Conservation (phyloP, 2,113 vertebrate species). For the Eupsittula cactorum region DNA sequence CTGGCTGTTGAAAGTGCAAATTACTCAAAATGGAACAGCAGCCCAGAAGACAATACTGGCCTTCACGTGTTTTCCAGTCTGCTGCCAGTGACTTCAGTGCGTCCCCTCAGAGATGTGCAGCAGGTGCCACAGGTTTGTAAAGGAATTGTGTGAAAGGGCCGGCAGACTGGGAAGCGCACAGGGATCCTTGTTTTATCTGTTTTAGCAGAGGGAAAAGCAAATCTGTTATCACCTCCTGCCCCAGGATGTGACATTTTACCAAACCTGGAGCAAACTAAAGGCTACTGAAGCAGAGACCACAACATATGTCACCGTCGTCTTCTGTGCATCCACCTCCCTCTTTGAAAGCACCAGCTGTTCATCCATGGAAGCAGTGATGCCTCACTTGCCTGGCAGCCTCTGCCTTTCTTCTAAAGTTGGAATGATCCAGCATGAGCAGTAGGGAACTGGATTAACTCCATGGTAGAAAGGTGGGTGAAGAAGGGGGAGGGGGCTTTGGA, state of each 20-base stretch:
- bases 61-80: conserved; percentile 2
- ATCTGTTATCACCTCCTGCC: neutral
- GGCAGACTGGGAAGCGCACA: neutral
- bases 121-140: neutral
- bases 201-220: neutral
- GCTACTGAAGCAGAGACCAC: neutral
- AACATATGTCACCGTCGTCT: neutral
- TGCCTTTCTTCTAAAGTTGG: neutral
- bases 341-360: neutral
- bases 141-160: neutral
- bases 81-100: neutral
- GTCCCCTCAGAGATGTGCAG: neutral
- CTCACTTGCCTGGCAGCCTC: neutral
- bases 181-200: neutral
- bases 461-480: neutral
- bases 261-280: neutral
- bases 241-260: neutral
- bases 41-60: neutral
- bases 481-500: neutral
- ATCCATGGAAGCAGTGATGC: neutral
- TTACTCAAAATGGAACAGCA: neutral
- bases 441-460: neutral
- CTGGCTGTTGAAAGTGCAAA: neutral
- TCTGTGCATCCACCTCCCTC: neutral
- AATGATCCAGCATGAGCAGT: neutral